Conservation (phyloP, 1,140 invertebrate species). For the Pseudobourletiella spinata region DNA sequence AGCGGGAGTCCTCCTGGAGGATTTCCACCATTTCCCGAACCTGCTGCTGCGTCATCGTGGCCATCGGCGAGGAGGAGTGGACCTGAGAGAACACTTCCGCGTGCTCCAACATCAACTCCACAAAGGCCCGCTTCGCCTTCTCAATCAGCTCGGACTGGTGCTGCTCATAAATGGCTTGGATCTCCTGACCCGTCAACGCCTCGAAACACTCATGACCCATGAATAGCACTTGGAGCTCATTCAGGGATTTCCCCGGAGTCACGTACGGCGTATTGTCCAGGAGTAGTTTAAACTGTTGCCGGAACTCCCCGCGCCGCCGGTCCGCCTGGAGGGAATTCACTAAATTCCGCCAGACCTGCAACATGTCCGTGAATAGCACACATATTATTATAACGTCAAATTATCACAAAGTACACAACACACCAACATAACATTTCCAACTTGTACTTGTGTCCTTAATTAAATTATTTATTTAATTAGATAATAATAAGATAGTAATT, state of each 20-base stretch:
- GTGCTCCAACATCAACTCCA: conserved; percentile 87
- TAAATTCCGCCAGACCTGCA: conserved; percentile 31
- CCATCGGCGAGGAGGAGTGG: conserved; percentile 76
- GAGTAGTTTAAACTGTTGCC: conserved; percentile 80
- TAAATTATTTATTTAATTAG: too few relatives aligned
- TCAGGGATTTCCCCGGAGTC: conserved; percentile 68
- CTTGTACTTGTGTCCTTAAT: too few relatives aligned
- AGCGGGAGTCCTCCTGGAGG: conserved; percentile 47
- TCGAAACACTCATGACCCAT: conserved; percentile 93
- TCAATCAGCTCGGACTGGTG: conserved; percentile 88
- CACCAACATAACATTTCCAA: too few relatives aligned
- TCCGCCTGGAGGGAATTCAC: conserved; percentile 38
- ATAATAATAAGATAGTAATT: too few relatives aligned
- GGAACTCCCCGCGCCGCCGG: conserved; percentile 40
- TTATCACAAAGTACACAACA: too few relatives aligned
- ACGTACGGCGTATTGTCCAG: conserved; percentile 91
- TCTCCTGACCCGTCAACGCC: conserved; percentile 77
- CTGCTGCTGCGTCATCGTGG: conserved; percentile 82
- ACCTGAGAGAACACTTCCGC: conserved; percentile 91
- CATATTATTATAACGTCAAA: not conserved
- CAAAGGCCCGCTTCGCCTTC: conserved; percentile 56
- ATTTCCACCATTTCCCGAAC: conserved; percentile 73
- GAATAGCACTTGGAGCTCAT: conserved; percentile 85
- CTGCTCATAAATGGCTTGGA: conserved; percentile 85
- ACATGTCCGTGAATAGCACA: conserved; percentile 3